Evolutionary conservation across 2,113 vertebrate genomes (phyloP), one percentile per base, ranked within the genome.

Genomic region (Eublepharis macularius): DNA sequence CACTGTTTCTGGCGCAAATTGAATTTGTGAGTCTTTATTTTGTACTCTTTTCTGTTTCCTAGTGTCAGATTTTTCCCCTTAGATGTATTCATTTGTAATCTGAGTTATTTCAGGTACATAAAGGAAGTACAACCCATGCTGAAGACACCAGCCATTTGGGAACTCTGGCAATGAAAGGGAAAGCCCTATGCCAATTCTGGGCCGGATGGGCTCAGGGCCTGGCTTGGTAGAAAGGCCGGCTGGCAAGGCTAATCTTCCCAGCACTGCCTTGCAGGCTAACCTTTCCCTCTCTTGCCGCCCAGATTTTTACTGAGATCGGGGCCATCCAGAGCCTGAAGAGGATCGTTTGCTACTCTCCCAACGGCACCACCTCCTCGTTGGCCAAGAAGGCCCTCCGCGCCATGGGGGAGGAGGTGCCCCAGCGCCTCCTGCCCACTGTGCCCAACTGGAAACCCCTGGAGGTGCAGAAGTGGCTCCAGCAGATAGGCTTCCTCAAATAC

Each of bases 231-330:
- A 41, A 47, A 2, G 80, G 87, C 9, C 63, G 82, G 4, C 19
- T 47, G 19, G 72, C 39, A 73, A 45, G 60, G 51, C 51, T 3
- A 17, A 13, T 54, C 9, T 54, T 3, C 16, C 51, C 60, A 32
- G 73, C 73, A 5, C 14, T 19, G 51, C 14, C 19, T 17, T 17
- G 54, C 54, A 19, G 43, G 51, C 32, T 43, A 0, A 0, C 17
- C 34, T 78, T n/a, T 2, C 57, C 34, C 49, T 49, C 83, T 73
- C 1, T 29, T 68, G 60, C n/a, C 84, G 1, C 87, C 0, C 86
- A 99, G 99, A 97, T 99, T 89, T 99, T 99, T 94, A 96, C 97
- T 19, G 98, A 99, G 94, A 99, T 97, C 0, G 98, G 99, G 36
- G 98, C 98, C 0, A 97, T 97, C 0, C 98, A 99, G 94, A 99